A percentile compares a stretch with the other conserved stretches of the same genome.
Evolutionary conservation across 2,888 invertebrate species (phyloP).

Genomic region (Ichneumoninae sp.): DNA sequence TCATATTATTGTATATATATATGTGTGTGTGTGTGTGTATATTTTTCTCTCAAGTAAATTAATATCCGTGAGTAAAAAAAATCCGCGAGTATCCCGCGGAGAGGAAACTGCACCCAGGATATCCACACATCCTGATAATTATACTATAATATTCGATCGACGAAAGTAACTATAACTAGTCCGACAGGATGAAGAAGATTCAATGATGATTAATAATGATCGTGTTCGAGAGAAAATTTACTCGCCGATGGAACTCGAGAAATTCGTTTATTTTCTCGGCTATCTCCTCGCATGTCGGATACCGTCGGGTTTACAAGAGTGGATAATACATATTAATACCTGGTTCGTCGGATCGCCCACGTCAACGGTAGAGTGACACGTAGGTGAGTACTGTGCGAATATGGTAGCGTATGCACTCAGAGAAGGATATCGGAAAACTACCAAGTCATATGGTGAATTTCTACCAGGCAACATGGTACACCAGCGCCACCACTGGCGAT

Average conservation of each 20-base stretch:
- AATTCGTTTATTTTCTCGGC: conserved; percentile 31
- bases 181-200: conserved; percentile 50
- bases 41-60: conserved; percentile 11
- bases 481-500: too few relatives aligned
- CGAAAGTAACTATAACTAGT: conserved; percentile 15
- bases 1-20: background rate
- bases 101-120: conserved; percentile 58
- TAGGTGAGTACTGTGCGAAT: conserved; percentile 48
- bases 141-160: conserved; percentile 14
- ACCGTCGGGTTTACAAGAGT: conserved; percentile 11
- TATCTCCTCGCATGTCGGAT: conserved; percentile 14
- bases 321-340: conserved; percentile 34
- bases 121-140: conserved; percentile 50
- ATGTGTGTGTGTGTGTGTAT: background rate
- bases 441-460: too few relatives aligned
- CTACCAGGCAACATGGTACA: too few relatives aligned
- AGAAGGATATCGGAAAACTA: too few relatives aligned
- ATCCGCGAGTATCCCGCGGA: conserved; percentile 26
- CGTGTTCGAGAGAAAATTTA: conserved; percentile 9
- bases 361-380: conserved; percentile 36
- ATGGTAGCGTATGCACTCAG: too few relatives aligned
- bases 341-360: conserved; percentile 38
- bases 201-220: conserved; percentile 45
- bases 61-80: conserved; percentile 14
- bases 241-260: conserved; percentile 9